These are phyloP conservation scores for Myopa testacea DNA, from an alignment of 2,888 invertebrate species.

Conservation along the genomic window DNA sequence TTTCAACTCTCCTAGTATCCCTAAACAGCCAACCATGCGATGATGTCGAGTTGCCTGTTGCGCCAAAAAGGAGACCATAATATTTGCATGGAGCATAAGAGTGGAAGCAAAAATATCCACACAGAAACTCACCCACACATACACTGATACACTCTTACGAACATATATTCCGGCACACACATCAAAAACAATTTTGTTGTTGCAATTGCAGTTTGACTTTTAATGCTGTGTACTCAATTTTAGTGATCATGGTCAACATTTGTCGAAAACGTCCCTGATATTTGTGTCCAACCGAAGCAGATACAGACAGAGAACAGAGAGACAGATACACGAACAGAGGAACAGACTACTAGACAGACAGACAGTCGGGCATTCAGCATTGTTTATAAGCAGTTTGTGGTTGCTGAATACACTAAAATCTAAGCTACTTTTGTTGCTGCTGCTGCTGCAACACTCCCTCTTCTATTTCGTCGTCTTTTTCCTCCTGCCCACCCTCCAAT, in stretches of 20 bases:
- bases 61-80: constrained; percentile 47
- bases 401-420: too few relatives aligned
- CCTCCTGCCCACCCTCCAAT: too few relatives aligned
- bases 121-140: constrained; percentile 51
- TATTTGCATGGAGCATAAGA: background rate
- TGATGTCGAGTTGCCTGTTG: background rate
- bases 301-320: background rate
- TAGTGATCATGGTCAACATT: background rate
- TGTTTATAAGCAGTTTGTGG: too few relatives aligned
- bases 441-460: background rate
- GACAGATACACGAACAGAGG: too few relatives aligned
- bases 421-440: background rate
- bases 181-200: too few relatives aligned
- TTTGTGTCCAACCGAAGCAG: background rate
- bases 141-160: background rate
- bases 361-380: too few relatives aligned
- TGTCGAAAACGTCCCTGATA: background rate
- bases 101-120: background rate
- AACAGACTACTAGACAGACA: too few relatives aligned
- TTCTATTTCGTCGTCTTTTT: too few relatives aligned
- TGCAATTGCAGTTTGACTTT: background rate
- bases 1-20: background rate
- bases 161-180: background rate
- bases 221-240: background rate
- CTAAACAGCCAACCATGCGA: background rate